A percentile compares a stretch with the other conserved stretches of the same genome.
These are phyloP conservation scores for Taphrorychus bicolor DNA, from an alignment of 2,888 invertebrate species.

Conservation along the genomic window DNA sequence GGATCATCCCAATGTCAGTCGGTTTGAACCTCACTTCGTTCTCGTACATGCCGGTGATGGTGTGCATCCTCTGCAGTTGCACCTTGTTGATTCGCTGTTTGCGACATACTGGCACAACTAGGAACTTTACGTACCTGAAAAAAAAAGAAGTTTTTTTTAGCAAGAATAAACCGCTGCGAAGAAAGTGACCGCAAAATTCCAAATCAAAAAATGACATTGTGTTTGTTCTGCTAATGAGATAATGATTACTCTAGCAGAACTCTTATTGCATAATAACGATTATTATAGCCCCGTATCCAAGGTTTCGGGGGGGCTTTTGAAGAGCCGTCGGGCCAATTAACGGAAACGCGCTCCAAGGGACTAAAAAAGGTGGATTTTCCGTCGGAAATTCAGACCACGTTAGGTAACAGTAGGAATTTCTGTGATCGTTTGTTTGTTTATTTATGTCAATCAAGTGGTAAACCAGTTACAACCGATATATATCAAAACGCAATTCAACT, in stretches of 20 bases:
- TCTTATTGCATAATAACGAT: not conserved
- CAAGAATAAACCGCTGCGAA: not conserved
- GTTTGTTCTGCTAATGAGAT: not conserved
- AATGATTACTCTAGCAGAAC: constrained; percentile 5
- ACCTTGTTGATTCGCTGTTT: constrained; percentile 12
- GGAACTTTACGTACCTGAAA: constrained; percentile 45
- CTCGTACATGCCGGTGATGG: constrained; percentile 70
- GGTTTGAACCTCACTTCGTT: constrained; percentile 92
- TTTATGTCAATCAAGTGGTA: too few species aligned
- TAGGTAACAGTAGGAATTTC: not conserved
- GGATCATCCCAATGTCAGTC: constrained; percentile 88
- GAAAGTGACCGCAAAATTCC: not conserved
- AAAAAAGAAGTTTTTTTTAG: not conserved
- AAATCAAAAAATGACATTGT: not conserved
- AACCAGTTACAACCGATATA: too few species aligned
- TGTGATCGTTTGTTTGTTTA: not conserved
- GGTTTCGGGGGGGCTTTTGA: not conserved
- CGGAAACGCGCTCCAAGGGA: not conserved
- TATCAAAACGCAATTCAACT: not conserved
- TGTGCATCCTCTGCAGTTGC: constrained; percentile 41
- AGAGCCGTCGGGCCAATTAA: not conserved
- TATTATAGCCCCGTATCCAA: not conserved
- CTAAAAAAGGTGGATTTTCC: not conserved
- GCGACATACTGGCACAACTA: constrained; percentile 41
- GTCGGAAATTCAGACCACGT: not conserved